These are phyloP conservation scores for Bhutanitis thaidina DNA, from an alignment of 2,888 invertebrate species.

Conservation along the genomic window DNA sequence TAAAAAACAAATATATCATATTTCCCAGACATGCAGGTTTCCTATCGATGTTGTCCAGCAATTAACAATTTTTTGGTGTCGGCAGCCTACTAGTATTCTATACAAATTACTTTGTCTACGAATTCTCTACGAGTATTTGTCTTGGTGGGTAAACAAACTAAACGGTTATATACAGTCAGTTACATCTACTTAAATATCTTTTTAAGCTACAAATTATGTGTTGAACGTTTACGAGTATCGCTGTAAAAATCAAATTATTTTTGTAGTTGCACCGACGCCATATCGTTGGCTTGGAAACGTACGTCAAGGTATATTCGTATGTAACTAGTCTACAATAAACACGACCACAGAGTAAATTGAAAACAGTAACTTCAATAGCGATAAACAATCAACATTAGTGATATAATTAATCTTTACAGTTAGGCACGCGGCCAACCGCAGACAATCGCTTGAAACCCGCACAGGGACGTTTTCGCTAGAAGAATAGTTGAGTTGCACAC, in stretches of 20 bases:
- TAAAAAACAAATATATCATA: too few relatives aligned
- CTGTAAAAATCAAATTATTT: background rate
- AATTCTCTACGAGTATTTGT: too few relatives aligned
- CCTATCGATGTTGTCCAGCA: too few relatives aligned
- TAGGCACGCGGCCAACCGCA: slow-evolving; percentile 4
- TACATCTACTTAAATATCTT: background rate
- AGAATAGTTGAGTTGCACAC: too few relatives aligned
- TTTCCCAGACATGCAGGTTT: too few relatives aligned
- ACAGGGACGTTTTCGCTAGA: background rate
- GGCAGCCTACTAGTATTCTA: too few relatives aligned
- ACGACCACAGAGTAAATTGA: background rate
- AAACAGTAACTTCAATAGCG: background rate
- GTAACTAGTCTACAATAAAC: background rate
- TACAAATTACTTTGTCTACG: too few relatives aligned
- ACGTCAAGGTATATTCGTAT: background rate
- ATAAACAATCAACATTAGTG: background rate
- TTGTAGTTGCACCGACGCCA: background rate
- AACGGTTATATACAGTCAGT: too few relatives aligned
- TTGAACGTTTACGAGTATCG: background rate
- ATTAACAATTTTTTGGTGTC: too few relatives aligned
- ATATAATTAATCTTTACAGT: slow-evolving; percentile 6
- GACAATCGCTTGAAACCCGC: background rate
- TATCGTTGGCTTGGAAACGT: background rate
- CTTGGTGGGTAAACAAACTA: too few relatives aligned
- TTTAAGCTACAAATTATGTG: background rate